Evolutionary conservation across 1,140 invertebrate species (phyloP), one percentile per base, ranked within the genome.

Genomic region (Carcinoscorpius rotundicauda): DNA sequence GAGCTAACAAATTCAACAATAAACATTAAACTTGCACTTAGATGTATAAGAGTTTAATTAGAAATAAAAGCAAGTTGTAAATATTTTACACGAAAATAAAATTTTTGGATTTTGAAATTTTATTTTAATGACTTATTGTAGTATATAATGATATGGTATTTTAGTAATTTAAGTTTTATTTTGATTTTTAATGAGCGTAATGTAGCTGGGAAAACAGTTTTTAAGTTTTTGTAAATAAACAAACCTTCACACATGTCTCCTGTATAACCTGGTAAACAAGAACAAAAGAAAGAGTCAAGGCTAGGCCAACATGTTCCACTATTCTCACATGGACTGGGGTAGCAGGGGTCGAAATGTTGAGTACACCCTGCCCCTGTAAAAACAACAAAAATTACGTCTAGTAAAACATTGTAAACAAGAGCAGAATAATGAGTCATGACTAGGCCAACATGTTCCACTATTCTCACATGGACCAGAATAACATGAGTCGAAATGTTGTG

Each of bases 221-320:
- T 29, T 11, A 60, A 48, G 6, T 3, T 60, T 10, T 60, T 60
- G 59, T 8, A 8, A 9, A 10, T 9, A 60, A 8, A 49, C 29
- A 76, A 75, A 83, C 83, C 84, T 82, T 88, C 85, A 74, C 87
- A 90, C 69, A 83, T 82, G 73, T 82, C 83, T 6, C 88, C 88
- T 6, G 85, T 87, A 71, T 83, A 87, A 6, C 86, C 86, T 0
- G 85, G 83, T 51, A 82, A 78, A 70, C 86, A 88, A 61, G 84
- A 84, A 72, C 86, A 87, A 75, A 85, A 87, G 76, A 85, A 87
- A 61, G 83, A 84, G 72, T 82, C 85, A n/a, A 85, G 80, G 65
- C 82, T 84, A 71, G 82, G 86, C 83, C 85, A 87, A 73, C 86
- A 88, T 50, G 84, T 86, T 51, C 86, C 86, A 52, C 86, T 86